Evolutionary conservation across 2,113 vertebrate genomes (phyloP).

Genomic region (Xenopus laevis): DNA sequence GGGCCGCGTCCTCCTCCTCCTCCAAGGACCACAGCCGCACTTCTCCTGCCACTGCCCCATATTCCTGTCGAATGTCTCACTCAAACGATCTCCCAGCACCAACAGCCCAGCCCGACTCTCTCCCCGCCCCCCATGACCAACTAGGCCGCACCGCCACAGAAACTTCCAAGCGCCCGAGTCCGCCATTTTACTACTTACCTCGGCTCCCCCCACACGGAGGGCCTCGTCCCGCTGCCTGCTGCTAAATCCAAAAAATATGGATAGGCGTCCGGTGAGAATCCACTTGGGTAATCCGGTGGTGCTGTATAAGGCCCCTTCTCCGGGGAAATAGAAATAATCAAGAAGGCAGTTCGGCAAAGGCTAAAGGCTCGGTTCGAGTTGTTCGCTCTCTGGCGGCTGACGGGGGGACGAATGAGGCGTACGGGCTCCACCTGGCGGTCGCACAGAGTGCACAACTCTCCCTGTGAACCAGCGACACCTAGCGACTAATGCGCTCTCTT

Average conservation of each 20-base stretch:
- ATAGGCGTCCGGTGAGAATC: background rate
- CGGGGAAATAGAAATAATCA: slow-evolving; percentile 53
- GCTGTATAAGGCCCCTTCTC: slow-evolving; percentile 25
- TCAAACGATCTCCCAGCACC: no score
- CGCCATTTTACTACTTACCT: slow-evolving; percentile 47
- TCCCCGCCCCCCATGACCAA: background rate
- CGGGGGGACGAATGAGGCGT: slow-evolving; percentile 71
- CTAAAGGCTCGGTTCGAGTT: slow-evolving; percentile 66
- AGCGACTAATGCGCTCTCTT: slow-evolving; percentile 45
- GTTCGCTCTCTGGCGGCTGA: slow-evolving; percentile 88
- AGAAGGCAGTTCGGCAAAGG: slow-evolving; percentile 63
- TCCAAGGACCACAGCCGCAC: slow-evolving; percentile 64
- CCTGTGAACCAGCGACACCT: slow-evolving; percentile 82
- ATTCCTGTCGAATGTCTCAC: no score
- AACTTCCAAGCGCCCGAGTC: slow-evolving; percentile 36
- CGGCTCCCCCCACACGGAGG: slow-evolving; percentile 21
- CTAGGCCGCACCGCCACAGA: slow-evolving; percentile 23
- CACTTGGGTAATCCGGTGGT: background rate
- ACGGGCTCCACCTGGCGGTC: slow-evolving; percentile 77
- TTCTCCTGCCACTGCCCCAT: slow-evolving; percentile 33
- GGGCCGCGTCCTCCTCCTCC: slow-evolving; percentile 18
- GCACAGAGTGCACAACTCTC: slow-evolving; percentile 50
- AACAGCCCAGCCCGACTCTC: background rate
- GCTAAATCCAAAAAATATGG: background rate
- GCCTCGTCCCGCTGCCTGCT: slow-evolving; percentile 37